A percentile compares a stretch with the other conserved stretches of the same genome.
Evolutionary conservation across 2,797 vertebrate species (phyloP).

Genomic region (Eulemur rubriventer): DNA sequence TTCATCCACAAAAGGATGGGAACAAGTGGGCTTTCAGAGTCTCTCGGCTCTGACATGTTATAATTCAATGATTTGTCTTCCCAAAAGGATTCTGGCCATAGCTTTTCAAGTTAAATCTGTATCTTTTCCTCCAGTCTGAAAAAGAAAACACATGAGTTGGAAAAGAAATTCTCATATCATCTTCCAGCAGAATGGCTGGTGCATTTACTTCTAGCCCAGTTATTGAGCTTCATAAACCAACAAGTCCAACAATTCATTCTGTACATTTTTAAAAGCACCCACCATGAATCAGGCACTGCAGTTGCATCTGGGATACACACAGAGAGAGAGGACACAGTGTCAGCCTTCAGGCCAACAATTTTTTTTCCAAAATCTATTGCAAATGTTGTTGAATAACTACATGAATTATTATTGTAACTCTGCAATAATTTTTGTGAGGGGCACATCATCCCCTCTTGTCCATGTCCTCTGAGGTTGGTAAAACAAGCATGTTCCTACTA

Average conservation of each 20-base stretch:
- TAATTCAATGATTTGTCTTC: conserved; percentile 16
- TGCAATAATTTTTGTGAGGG: not conserved
- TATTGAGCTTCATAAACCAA: not conserved
- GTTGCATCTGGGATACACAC: not conserved
- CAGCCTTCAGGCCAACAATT: not conserved
- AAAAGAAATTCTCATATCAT: not conserved
- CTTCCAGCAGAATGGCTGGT: not conserved
- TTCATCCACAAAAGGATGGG: not conserved
- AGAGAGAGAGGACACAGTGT: not conserved
- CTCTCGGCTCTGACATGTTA: not conserved
- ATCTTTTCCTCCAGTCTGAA: not conserved
- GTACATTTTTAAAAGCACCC: not conserved
- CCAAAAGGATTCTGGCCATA: not conserved
- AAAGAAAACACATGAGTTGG: not conserved
- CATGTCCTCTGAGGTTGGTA: not conserved
- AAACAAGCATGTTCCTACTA: not conserved
- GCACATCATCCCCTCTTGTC: not conserved
- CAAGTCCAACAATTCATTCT: not conserved
- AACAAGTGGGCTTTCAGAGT: not conserved
- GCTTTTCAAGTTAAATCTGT: not conserved
- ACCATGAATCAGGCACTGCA: not conserved
- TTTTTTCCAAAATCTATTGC: not conserved
- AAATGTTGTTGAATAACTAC: not conserved
- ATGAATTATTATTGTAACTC: not conserved
- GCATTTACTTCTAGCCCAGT: not conserved